phyloP scores from a whole-genome alignment of 1,140 invertebrate genomes.

The Helicoverpa zea region DNA sequence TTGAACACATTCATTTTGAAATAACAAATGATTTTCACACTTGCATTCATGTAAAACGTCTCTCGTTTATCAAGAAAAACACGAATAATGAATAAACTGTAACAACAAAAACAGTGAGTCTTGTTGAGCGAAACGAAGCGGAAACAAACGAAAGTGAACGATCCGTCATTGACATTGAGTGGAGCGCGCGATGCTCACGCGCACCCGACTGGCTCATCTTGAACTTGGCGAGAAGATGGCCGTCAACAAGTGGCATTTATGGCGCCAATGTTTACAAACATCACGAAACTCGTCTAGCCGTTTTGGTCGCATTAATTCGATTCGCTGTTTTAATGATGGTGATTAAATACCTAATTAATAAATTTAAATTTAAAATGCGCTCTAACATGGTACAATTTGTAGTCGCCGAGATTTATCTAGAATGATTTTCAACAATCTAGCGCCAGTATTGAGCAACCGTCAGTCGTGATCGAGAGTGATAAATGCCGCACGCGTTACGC shows the following conservation, averaged over 20 bases:
- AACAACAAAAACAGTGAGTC: constrained; percentile 26
- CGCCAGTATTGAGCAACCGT: constrained; percentile 61
- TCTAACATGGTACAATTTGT: background rate
- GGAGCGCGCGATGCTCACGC: constrained; percentile 60
- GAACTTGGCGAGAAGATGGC: constrained; percentile 73
- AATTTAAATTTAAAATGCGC: background rate
- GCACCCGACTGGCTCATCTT: constrained; percentile 68
- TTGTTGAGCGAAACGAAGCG: constrained; percentile 46
- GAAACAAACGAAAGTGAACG: constrained; percentile 72
- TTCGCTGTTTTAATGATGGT: background rate
- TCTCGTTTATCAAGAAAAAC: constrained; percentile 1
- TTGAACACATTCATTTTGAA: constrained; percentile 4
- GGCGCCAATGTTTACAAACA: constrained; percentile 64
- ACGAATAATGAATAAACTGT: constrained; percentile 2
- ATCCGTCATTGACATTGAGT: constrained; percentile 77
- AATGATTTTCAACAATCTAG: constrained; percentile 31
- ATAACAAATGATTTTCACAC: background rate
- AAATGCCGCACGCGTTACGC: constrained; percentile 60
- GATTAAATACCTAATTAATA: constrained; percentile 3
- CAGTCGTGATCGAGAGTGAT: constrained; percentile 69
- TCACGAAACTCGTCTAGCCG: constrained; percentile 26
- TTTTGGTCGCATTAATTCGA: background rate
- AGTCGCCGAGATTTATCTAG: background rate
- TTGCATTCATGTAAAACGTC: background rate
- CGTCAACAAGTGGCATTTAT: constrained; percentile 66